These are phyloP conservation scores for Drosophila stalkeri DNA, from an alignment of 2,888 invertebrate species.

Conservation along the genomic window DNA sequence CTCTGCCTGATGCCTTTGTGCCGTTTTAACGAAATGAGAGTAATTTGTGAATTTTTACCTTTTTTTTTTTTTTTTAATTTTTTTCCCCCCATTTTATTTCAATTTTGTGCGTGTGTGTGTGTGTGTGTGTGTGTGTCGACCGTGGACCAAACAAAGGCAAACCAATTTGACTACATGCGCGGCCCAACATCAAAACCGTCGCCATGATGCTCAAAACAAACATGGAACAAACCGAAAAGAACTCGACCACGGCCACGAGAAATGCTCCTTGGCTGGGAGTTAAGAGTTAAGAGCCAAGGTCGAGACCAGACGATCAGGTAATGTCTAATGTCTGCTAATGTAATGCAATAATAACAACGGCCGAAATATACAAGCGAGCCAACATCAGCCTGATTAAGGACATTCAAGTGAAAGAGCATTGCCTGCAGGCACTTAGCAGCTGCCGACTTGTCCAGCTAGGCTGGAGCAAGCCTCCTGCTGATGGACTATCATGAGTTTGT, in stretches of 20 bases:
- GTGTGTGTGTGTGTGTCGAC: conserved; percentile 34
- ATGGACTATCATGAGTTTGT: not conserved
- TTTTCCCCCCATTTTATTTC: conserved; percentile 34
- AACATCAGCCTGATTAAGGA: conserved; percentile 42
- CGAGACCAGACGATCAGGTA: conserved; percentile 4
- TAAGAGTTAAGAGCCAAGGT: conserved; percentile 2
- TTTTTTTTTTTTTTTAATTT: conserved; percentile 44
- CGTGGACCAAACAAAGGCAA: conserved; percentile 68
- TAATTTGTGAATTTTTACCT: conserved; percentile 77
- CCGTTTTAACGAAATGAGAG: conserved; percentile 79
- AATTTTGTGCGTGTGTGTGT: conserved; percentile 26
- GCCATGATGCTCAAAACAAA: conserved; percentile 67
- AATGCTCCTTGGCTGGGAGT: conserved; percentile 22
- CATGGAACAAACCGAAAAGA: conserved; percentile 48
- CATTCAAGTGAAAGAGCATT: conserved; percentile 7
- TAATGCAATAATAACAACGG: conserved; percentile 40
- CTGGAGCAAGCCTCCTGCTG: not conserved
- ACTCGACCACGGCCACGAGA: conserved; percentile 23
- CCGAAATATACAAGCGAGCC: conserved; percentile 6
- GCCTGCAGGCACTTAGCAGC: not conserved
- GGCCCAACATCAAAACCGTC: conserved; percentile 75
- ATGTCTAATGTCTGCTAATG: conserved; percentile 48
- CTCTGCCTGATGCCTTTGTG: conserved; percentile 64
- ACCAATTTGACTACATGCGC: conserved; percentile 76
- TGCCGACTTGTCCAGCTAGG: not conserved